Percentiles rank a stretch among this genome's conserved stretches.
Conservation (phyloP, 2,888 invertebrate genomes). For the Tribolium freemani region DNA sequence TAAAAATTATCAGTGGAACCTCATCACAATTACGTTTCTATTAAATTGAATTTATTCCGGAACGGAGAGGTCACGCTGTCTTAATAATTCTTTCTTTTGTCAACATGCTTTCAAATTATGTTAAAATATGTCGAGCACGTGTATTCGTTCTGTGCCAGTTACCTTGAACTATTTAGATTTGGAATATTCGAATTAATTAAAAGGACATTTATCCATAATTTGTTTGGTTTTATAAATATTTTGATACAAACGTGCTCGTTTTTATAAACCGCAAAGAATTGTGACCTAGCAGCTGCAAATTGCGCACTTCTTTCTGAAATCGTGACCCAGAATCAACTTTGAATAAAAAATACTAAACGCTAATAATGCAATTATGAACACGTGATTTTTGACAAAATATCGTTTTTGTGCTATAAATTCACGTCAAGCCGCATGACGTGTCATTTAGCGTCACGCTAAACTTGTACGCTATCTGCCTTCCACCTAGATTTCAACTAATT, state of each 20-base stretch:
- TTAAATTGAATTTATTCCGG: conserved; percentile 2
- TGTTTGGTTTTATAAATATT: neutral
- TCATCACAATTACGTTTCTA: neutral
- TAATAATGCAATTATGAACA: too few species aligned
- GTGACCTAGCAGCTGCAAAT: neutral
- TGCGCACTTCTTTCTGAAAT: neutral
- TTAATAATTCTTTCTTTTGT: conserved; percentile 33
- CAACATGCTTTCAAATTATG: conserved; percentile 33
- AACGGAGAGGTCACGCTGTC: conserved; percentile 17
- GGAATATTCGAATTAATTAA: conserved; percentile 22
- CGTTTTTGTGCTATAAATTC: neutral
- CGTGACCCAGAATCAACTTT: neutral
- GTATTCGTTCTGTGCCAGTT: conserved; percentile 24
- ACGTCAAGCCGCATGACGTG: neutral
- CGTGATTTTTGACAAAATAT: neutral
- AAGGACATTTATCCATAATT: conserved; percentile 12
- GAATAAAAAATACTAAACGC: neutral
- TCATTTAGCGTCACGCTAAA: neutral
- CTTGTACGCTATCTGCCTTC: too few species aligned
- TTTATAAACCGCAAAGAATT: neutral
- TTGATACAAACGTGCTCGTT: neutral
- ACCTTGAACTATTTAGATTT: conserved; percentile 39
- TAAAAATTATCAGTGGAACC: neutral
- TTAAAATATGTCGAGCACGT: conserved; percentile 38
- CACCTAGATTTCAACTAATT: too few species aligned